phyloP scores from a whole-genome alignment of 2,888 invertebrate genomes.

The Eupeodes latifasciatus region DNA sequence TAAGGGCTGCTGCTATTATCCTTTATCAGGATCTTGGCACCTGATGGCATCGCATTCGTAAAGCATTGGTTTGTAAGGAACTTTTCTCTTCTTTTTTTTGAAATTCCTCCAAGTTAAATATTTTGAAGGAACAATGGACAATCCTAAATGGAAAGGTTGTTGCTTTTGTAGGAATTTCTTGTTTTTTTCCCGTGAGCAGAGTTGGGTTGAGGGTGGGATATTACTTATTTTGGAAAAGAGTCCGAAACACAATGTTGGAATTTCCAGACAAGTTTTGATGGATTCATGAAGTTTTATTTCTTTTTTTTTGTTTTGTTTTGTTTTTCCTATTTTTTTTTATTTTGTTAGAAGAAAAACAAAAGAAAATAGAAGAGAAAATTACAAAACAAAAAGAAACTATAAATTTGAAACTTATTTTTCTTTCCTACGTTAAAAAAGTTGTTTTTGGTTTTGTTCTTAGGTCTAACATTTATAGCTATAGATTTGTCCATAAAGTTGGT shows the following conservation, averaged over 20 bases:
- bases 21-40: slow-evolving; percentile 55
- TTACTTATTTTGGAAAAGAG: background rate
- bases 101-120: slow-evolving; percentile 4
- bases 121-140: slow-evolving; percentile 41
- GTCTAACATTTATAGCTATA: background rate
- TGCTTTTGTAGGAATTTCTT: slow-evolving; percentile 17
- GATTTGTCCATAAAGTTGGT: background rate
- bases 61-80: background rate
- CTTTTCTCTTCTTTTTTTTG: slow-evolving; percentile 2
- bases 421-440: background rate
- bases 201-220: background rate
- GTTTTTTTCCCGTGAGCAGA: background rate
- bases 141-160: slow-evolving; percentile 14
- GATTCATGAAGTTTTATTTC: slow-evolving; percentile 35
- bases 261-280: slow-evolving; percentile 51
- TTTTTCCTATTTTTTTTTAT: background rate
- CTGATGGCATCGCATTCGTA: slow-evolving; percentile 29
- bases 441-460: slow-evolving; percentile 6
- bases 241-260: slow-evolving; percentile 9
- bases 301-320: background rate
- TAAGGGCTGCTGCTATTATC: slow-evolving; percentile 10
- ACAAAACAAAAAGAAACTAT: slow-evolving; percentile 16
- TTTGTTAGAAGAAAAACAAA: background rate
- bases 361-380: background rate
- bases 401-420: slow-evolving; percentile 8